Percentiles rank a stretch among this genome's conserved stretches.
Evolutionary conservation across 2,797 vertebrate genomes (phyloP).

Genomic region (Eutrigla gurnardus): DNA sequence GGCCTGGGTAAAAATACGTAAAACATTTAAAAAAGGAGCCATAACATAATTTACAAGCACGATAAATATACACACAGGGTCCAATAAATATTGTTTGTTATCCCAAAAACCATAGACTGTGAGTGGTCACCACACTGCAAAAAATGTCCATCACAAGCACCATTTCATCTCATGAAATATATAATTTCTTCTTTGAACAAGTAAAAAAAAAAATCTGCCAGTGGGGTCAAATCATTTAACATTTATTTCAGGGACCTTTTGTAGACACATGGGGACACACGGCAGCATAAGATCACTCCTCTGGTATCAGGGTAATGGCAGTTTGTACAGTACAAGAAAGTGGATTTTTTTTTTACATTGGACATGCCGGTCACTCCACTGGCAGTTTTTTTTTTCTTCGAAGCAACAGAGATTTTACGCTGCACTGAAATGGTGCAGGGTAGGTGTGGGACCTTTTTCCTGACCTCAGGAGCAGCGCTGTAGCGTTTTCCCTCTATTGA

Average conservation of each 20-base stretch:
- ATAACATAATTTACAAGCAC: constrained; percentile 78
- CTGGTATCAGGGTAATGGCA: constrained; percentile 25
- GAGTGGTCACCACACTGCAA: constrained; percentile 43
- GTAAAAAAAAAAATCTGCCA: constrained; percentile 45
- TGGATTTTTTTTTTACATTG: background rate
- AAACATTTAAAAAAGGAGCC: constrained; percentile 55
- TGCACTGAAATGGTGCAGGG: constrained; percentile 33
- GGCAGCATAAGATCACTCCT: constrained; percentile 22
- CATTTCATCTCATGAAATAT: constrained; percentile 31
- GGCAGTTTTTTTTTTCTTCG: constrained; percentile 45
- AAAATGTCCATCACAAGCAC: constrained; percentile 38
- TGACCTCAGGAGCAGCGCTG: constrained; percentile 49
- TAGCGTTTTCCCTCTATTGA: constrained; percentile 84
- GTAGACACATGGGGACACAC: background rate
- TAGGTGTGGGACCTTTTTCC: constrained; percentile 44
- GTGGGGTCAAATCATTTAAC: constrained; percentile 8
- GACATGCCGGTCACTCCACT: constrained; percentile 25
- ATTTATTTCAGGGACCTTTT: constrained; percentile 10
- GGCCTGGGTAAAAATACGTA: constrained; percentile 50
- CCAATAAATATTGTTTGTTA: constrained; percentile 78
- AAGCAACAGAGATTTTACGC: constrained; percentile 31
- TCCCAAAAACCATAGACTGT: constrained; percentile 57
- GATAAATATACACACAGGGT: constrained; percentile 81
- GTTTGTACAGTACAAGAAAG: constrained; percentile 1
- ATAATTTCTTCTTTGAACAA: constrained; percentile 34